Evolutionary conservation across 2,113 vertebrate genomes (phyloP), one percentile per base, ranked within the genome.

Genomic region (Mugil cephalus): DNA sequence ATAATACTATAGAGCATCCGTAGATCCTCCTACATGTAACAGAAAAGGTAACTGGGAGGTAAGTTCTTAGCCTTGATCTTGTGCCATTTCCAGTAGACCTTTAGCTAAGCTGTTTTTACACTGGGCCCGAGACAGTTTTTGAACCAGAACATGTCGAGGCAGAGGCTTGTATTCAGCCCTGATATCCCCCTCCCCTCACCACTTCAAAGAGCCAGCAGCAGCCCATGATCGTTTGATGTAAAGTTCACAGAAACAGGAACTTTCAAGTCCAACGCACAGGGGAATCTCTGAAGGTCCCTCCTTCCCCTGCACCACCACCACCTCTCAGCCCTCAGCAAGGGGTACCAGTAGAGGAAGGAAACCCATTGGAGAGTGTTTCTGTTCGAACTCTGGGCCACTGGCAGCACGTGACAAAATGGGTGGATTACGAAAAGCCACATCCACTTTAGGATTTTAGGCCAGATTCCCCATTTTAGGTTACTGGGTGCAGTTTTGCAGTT

Each of bases 211-310:
- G 71, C 61, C 78, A 69, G 53, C 79, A 69, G 87, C 75, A 64
- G 82, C 69, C 78, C 77, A 53, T 80, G 86, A 46, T 59, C 35
- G 87, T 95, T 94, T 94, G 93, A 94, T 93, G 94, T 94, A 86
- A 91, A 93, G 90, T 94, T 94, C 94, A 94, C 88, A 93, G 91
- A 80, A 79, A 88, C 77, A 86, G 84, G 82, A 91, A 92, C 93
- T 88, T 93, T 89, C 87, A 94, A 94, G 93, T 91, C 79, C 72
- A 66, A 76, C 69, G 56, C 86, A 89, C 77, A 67, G 82, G 85
- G 86, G 83, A 86, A 88, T 79, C 86, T 86, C 77, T 91, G 82
- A 91, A 85, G 80, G 82, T 77, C 80, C 69, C 83, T 52, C 63
- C 74, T 58, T 53, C 53, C 87, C 48, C 59, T 83, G 75, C 80